Evolutionary conservation across 2,888 invertebrate species (phyloP).

Genomic region (Cheilosia vernalis): DNA sequence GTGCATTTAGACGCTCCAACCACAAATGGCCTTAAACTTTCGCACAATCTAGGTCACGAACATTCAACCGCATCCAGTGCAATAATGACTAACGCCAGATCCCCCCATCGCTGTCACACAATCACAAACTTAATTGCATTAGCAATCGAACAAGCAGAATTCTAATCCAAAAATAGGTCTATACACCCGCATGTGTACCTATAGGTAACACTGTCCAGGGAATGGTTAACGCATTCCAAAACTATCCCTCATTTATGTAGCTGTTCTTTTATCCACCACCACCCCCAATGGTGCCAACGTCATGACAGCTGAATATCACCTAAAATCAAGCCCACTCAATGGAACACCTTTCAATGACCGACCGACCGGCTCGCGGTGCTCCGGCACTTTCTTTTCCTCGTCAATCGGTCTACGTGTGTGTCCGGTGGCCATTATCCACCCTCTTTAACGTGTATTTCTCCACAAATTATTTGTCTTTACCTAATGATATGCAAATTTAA

Average conservation of each 20-base stretch:
- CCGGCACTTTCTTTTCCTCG: constrained; percentile 34
- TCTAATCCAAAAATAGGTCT: constrained; percentile 45
- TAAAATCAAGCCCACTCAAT: constrained; percentile 22
- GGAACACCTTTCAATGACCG: constrained; percentile 20
- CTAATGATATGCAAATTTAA: constrained; percentile 47
- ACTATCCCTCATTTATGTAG: not conserved
- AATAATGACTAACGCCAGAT: constrained; percentile 34
- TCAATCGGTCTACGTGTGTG: constrained; percentile 29
- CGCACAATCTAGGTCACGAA: constrained; percentile 61
- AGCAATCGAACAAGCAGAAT: constrained; percentile 48
- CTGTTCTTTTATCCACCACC: not conserved
- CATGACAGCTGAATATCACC: constrained; percentile 30
- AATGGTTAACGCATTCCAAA: constrained; percentile 22
- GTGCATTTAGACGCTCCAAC: not conserved
- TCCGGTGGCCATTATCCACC: not conserved
- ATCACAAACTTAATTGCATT: constrained; percentile 68
- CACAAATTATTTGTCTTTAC: constrained; percentile 30
- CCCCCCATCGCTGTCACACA: constrained; percentile 5
- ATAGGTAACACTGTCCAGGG: constrained; percentile 46
- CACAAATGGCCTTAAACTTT: constrained; percentile 63
- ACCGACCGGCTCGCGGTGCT: constrained; percentile 16
- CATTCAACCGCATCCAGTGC: constrained; percentile 18
- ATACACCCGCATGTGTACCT: not conserved
- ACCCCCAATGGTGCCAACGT: constrained; percentile 35
- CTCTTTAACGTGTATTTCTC: not conserved